These are phyloP conservation scores for Ceraclea dissimilis DNA, from an alignment of 2,888 invertebrate genomes.

Conservation along the genomic window DNA sequence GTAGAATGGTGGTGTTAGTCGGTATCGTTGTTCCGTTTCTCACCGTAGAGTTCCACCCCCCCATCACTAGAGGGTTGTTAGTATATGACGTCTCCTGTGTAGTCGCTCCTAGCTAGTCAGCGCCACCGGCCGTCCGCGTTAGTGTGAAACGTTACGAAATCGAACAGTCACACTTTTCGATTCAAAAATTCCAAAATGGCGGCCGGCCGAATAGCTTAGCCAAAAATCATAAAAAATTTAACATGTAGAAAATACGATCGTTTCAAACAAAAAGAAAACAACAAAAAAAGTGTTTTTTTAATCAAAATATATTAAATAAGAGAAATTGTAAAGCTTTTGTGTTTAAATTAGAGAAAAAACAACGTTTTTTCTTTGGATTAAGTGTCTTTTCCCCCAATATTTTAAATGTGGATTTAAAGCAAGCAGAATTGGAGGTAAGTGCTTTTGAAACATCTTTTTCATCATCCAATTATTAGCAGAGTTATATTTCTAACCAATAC, in stretches of 20 bases:
- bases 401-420: neutral
- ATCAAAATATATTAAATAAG: neutral
- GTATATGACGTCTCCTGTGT: neutral
- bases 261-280: neutral
- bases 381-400: neutral
- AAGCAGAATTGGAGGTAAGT: neutral
- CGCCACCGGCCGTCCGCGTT: neutral
- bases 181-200: neutral
- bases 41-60: no score
- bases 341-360: neutral
- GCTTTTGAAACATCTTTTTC: no score
- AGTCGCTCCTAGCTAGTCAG: neutral
- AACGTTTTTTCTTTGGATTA: neutral
- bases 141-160: neutral
- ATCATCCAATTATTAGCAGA: no score
- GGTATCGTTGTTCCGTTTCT: no score
- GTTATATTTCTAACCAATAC: no score
- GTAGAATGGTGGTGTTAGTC: no score
- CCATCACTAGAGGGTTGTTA: neutral
- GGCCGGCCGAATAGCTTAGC: slow-evolving; percentile 2
- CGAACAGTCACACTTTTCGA: neutral
- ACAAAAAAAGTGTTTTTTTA: neutral
- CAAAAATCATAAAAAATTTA: neutral
- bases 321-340: neutral
- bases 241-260: neutral